phyloP scores from a whole-genome alignment of 35 echinoderm and acorn worm species.

The Ophiothrix spiculata region DNA sequence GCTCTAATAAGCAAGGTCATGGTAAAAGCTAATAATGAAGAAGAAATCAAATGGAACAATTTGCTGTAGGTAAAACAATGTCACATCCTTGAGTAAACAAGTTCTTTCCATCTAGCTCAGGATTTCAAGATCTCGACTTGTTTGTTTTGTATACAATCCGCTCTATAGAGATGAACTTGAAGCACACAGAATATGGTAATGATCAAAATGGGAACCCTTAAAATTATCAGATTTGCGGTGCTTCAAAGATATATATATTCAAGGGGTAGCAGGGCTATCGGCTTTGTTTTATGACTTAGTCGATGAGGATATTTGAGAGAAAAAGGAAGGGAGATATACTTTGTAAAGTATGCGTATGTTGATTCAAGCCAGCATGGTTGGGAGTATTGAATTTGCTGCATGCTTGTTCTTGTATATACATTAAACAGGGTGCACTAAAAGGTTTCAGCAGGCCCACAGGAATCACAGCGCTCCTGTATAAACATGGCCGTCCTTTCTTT shows the following conservation, averaged over 20 bases:
- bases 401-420: not conserved
- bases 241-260: not conserved
- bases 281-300: not conserved
- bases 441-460: not conserved
- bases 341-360: not conserved
- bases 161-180: not conserved
- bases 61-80: not conserved
- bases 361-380: not conserved
- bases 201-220: not conserved
- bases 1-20: not conserved
- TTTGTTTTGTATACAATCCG: not conserved
- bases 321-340: not conserved
- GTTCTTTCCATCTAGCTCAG: not conserved
- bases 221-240: not conserved
- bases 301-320: not conserved
- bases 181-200: not conserved
- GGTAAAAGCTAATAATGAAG: not conserved
- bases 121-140: not conserved
- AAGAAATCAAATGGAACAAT: not conserved
- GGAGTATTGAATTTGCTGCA: not conserved
- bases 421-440: not conserved
- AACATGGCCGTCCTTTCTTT: not conserved
- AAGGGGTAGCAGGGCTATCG: not conserved
- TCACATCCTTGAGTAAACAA: not conserved
- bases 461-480: not conserved